Evolutionary conservation across 2,113 vertebrate species (phyloP), one percentile per base, ranked within the genome.

Genomic region (Bufo gargarizans): DNA sequence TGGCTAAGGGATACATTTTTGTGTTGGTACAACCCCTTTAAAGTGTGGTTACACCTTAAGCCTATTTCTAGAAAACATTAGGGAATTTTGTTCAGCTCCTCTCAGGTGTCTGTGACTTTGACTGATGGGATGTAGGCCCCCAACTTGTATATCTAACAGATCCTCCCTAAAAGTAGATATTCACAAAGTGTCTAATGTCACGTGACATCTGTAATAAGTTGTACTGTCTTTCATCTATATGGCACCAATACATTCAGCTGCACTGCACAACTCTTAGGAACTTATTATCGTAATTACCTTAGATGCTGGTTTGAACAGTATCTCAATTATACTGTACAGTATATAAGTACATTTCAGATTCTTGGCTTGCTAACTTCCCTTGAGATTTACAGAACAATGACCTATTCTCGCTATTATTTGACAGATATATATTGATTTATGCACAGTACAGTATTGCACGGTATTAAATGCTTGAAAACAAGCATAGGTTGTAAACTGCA

Each of bases 371-470:
- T 50, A 65, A 67, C 59, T 20, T 82, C 80, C 59, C 80, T 63
- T 6, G 80, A 65, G 80, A 49, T 49, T 61, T 49, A 11, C 58
- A 63, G 59, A 82, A 82, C 80, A 82, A 82, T 65, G 80, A 49
- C 45, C 59, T 10, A 12, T 67, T 67, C 58, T 16, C 33, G 45
- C 79, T 82, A 63, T 61, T 45, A 43, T 17, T 82, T 65, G 33
- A 82, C 56, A 82, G 58, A 5, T 65, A 49, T 82, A 49, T 82
- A 82, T 82, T 82, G 80, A 82, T 82, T 65, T 13, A 20, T 82
- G 33, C 33, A 33, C 33, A 33, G 33, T 33, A 33, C 33, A 33
- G 33, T 33, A 49, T 82, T 82, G 45, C 58, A n/a, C 33, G n/a
- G 58, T 19, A 49, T 82, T 65, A 65, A 63, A n/a, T 82, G 45